Conservation (phyloP, 2,888 invertebrate genomes). For the Sminthurinus aureus region DNA sequence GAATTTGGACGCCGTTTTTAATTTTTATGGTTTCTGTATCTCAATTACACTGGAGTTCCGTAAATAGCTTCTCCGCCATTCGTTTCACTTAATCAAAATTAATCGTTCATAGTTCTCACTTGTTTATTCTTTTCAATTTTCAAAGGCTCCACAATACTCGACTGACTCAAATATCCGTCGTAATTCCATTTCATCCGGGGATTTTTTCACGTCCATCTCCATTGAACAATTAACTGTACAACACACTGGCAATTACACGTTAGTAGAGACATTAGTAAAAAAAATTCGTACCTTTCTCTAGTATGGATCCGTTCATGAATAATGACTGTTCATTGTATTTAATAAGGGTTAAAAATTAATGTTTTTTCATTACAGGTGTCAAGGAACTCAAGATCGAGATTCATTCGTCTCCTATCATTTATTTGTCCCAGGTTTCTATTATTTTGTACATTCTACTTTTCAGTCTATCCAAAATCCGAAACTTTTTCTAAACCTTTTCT, state of each 20-base stretch:
- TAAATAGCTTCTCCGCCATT: neutral
- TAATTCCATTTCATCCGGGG: neutral
- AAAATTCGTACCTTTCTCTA: no score
- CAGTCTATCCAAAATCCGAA: neutral
- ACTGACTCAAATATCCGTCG: constrained; percentile 33
- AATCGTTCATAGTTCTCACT: no score
- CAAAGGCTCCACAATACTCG: constrained; percentile 25
- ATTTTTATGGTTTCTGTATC: neutral
- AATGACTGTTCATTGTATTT: no score
- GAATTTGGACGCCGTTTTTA: neutral
- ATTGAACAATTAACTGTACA: constrained; percentile 23
- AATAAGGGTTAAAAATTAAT: no score
- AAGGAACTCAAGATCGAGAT: constrained; percentile 20
- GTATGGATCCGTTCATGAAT: no score
- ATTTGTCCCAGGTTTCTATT: constrained; percentile 34
- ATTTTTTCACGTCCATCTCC: constrained; percentile 22
- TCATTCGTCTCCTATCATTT: constrained; percentile 30
- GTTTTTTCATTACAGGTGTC: no score
- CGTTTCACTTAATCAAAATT: neutral
- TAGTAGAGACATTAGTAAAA: no score
- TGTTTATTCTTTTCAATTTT: neutral
- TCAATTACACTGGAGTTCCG: neutral
- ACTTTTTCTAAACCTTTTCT: neutral
- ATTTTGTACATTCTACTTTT: neutral
- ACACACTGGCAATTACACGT: constrained; percentile 43